Evolutionary conservation across 37 sponge, comb jelly and placozoan species (phyloP).

Genomic region (Beroe ovata): DNA sequence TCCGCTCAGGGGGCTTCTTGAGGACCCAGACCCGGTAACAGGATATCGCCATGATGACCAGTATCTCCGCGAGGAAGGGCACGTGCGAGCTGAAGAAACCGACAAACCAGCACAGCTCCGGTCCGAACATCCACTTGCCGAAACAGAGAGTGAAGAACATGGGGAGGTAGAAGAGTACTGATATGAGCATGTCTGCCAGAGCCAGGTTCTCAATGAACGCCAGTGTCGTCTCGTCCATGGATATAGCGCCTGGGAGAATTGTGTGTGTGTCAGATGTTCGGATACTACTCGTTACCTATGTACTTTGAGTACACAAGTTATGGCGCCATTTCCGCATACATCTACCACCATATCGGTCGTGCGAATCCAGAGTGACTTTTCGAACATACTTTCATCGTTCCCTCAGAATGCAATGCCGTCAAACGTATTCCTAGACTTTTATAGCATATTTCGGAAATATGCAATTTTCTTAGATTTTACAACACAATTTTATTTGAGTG

Average conservation of each 20-base stretch:
- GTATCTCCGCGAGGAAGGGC: constrained; percentile 65
- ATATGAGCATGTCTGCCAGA: constrained; percentile 60
- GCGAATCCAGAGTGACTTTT: no score
- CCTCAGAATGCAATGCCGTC: no score
- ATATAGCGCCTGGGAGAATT: constrained; percentile 9
- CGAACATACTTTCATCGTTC: no score
- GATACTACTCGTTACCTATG: no score
- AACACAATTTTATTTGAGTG: no score
- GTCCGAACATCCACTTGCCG: constrained; percentile 35
- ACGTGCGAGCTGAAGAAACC: constrained; percentile 67
- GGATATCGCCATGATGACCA: constrained; percentile 16
- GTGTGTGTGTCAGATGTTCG: no score
- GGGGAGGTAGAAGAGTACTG: constrained; percentile 58
- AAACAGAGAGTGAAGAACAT: constrained; percentile 24
- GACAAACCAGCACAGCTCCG: constrained; percentile 37
- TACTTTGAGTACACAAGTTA: no score
- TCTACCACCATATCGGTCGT: no score
- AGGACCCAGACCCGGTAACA: constrained; percentile 50
- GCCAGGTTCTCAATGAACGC: constrained; percentile 66
- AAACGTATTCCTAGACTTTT: no score
- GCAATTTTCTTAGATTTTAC: no score
- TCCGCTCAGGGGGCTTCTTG: constrained; percentile 52
- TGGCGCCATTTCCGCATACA: no score
- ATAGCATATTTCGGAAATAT: no score
- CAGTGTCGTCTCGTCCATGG: constrained; percentile 55